Base-by-base conservation (phyloP, 2,797 vertebrate genomes). In the Dryobates pubescens region DNA sequence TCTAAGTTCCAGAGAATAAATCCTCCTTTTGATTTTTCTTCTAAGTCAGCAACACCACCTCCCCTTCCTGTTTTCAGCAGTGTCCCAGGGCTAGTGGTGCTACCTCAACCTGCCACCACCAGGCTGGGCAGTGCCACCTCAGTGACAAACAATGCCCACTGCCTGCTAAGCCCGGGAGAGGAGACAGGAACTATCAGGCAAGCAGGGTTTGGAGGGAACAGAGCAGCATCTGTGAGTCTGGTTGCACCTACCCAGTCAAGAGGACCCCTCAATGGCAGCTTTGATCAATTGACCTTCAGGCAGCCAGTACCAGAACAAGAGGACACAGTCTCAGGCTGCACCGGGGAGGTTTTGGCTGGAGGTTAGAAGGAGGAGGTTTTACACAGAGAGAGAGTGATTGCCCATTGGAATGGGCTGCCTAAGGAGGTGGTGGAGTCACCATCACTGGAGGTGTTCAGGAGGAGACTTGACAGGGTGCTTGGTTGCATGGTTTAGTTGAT, bases 81-180 rank as follows among this genome's bases (percentile, higher is more conserved):
- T 0, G 4, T 2, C 32, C n/a, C 27, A 61, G 20, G 32, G 54
- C 27, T 62, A 74, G 45, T 0, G 0, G 67, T 17, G 4, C 17
- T 51, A 36, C 36, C 20, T 45, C 2, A 2, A 26, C 56, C 13
- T 5, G 0, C 24, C 3, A 6, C 36, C 1, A 0, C 20, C 20
- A 38, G 61, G 23, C 65, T 70, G 64, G 61, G 74, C 45, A 4
- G 0, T 2, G n/a, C 23, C 1, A 2, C 71, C 75, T 36, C 69
- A 75, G 59, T 0, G 0, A 63, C 4, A 1, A 32, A 5, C n/a
- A 72, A 23, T 3, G 2, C 67, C 54, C 1, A 0, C 45, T 69
- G 41, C 57, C 68, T 75, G 26, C 72, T 51, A 43, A 73, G 20
- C 38, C 32, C 5, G 5, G 13, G 18, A 86, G 77, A 51, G 26